Conservation (phyloP, 1,140 invertebrate species). For the Macrotrachela quadricornifera region DNA sequence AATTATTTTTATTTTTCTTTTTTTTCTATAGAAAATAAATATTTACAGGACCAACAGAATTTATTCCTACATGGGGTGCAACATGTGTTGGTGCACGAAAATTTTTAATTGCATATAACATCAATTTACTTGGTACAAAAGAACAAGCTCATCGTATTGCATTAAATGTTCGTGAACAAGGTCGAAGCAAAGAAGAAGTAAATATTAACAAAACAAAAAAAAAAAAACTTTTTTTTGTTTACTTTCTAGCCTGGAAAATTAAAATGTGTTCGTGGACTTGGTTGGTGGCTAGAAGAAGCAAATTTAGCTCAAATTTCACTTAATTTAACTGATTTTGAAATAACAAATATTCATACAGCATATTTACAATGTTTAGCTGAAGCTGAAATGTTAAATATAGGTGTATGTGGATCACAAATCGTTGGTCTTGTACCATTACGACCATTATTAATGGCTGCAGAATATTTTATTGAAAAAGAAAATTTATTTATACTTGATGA, state of each 20-base stretch:
- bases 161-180: conserved; percentile 38
- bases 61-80: conserved; percentile 38
- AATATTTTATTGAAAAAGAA: conserved; percentile 39
- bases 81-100: conserved; percentile 39
- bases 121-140: conserved; percentile 40
- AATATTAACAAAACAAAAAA: neutral
- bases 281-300: conserved; percentile 40
- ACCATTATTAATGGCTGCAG: conserved; percentile 35
- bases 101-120: conserved; percentile 42
- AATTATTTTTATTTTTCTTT: no score
- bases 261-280: conserved; percentile 37
- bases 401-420: conserved; percentile 38
- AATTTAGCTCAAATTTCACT: conserved; percentile 42
- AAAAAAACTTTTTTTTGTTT: no score
- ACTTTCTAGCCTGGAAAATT: conserved; percentile 32
- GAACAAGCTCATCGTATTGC: conserved; percentile 43
- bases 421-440: conserved; percentile 39
- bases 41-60: conserved; percentile 26
- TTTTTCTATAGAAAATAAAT: no score
- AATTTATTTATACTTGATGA: conserved; percentile 40
- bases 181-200: conserved; percentile 29
- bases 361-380: conserved; percentile 34
- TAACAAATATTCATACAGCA: conserved; percentile 36
- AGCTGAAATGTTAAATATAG: conserved; percentile 32
- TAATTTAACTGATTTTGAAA: conserved; percentile 37